These are phyloP conservation scores for Ellobium chinense DNA, from an alignment of 2,888 invertebrate species.

Conservation along the genomic window DNA sequence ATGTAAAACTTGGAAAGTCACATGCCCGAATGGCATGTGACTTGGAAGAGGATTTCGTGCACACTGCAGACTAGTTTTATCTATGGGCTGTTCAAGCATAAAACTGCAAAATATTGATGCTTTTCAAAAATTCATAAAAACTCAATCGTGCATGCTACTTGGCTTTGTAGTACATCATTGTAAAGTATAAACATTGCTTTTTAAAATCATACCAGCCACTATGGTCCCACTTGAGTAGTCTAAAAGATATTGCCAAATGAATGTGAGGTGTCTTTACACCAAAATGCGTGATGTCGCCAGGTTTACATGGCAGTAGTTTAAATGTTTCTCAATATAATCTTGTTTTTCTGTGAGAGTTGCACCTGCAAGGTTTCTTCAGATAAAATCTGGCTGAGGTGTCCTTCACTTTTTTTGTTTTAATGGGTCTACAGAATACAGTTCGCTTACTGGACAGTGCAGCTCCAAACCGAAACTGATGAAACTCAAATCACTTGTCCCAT, in stretches of 20 bases:
- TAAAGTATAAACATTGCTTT: background rate
- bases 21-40: too few relatives aligned
- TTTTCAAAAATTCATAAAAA: background rate
- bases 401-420: too few relatives aligned
- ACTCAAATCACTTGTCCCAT: too few relatives aligned
- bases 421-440: too few relatives aligned
- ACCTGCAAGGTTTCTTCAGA: too few relatives aligned
- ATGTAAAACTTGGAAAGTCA: too few relatives aligned
- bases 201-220: background rate
- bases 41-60: too few relatives aligned
- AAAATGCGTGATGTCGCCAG: background rate
- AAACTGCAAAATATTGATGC: background rate
- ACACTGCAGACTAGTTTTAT: background rate
- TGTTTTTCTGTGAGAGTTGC: too few relatives aligned
- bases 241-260: background rate
- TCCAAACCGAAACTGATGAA: too few relatives aligned
- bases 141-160: background rate
- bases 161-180: background rate
- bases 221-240: background rate
- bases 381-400: too few relatives aligned
- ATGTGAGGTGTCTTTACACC: background rate
- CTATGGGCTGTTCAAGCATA: background rate
- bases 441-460: too few relatives aligned
- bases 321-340: too few relatives aligned
- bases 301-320: background rate